Evolutionary conservation across 1,140 invertebrate species (phyloP), one percentile per base, ranked within the genome.

Genomic region (Brachionus rotundiformis): DNA sequence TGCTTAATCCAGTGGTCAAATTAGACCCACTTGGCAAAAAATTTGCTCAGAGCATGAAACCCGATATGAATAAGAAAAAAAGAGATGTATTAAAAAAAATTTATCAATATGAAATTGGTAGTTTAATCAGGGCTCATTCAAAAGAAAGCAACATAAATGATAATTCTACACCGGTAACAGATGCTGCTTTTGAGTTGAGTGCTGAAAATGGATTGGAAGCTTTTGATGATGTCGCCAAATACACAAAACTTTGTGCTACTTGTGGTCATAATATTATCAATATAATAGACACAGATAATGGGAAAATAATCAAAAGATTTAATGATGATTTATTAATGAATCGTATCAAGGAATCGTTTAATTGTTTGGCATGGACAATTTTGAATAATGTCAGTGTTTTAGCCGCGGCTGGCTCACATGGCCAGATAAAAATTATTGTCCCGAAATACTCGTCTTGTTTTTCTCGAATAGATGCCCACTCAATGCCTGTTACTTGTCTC

Each of bases 221-320:
- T 27, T 2, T 79, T 0, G n/a, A 59, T 4, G 8, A 27, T 19
- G 31, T 79, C 3, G 25, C 47, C 5, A 8, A 54, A 10, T 79
- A 59, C 25, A 79, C 76, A 3, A 79, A 63, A n/a, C 7, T 79
- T n/a, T 79, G 23, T 31, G 76, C 76, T 25, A 79, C 76, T 16
- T 79, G 76, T 79, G 76, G 76, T 25, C 16, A 79, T 23, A 79
- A 79, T n/a, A 54, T 79, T 10, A 54, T 79, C 7, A 79, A 79
- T 29, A 54, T 79, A 7, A 3, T 79, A 3, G 76, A 79, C 23
- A 19, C 36, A 23, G 76, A 79, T 23, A 79, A 2, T 79, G 76
- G 76, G 11, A 54, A 79, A 79, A 79, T 79, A 19, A 19, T 79
- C 1, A 79, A 79, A 23, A 23, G 76, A 54, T 79, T 79, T 23